Conservation (phyloP, 37 sponge, comb jelly and placozoan genomes). For the Beroe forskalii region DNA sequence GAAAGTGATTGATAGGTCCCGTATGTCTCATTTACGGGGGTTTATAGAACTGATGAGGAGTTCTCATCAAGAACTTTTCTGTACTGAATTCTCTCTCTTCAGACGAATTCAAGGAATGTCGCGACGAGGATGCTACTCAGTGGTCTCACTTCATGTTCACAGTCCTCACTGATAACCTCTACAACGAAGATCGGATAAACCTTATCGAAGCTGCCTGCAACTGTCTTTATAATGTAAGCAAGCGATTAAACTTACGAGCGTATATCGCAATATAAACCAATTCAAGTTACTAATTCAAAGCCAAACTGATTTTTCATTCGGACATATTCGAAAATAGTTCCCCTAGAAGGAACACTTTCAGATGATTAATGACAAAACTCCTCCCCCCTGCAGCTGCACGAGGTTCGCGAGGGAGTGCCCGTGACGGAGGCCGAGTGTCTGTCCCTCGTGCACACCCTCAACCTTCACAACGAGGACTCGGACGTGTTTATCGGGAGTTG, state of each 20-base stretch:
- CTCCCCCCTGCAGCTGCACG: slow-evolving; percentile 15
- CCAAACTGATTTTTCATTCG: too few relatives aligned
- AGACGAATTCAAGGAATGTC: slow-evolving; percentile 19
- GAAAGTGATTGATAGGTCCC: too few relatives aligned
- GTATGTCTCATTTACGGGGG: too few relatives aligned
- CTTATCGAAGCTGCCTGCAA: background rate
- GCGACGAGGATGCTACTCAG: background rate
- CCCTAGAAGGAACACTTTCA: too few relatives aligned
- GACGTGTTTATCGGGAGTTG: slow-evolving; percentile 3
- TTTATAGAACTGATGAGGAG: too few relatives aligned
- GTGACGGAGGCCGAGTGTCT: background rate
- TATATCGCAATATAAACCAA: too few relatives aligned
- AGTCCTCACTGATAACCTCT: background rate
- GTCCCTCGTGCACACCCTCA: background rate
- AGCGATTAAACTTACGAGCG: too few relatives aligned
- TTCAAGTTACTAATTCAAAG: too few relatives aligned
- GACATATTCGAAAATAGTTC: too few relatives aligned
- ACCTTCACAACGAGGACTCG: background rate
- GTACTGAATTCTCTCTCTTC: too few relatives aligned
- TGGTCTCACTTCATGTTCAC: slow-evolving; percentile 28
- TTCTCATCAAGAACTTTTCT: too few relatives aligned
- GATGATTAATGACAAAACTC: background rate
- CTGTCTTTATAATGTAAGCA: background rate
- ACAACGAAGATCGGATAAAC: background rate
- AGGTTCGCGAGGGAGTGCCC: background rate